Percentiles rank a stretch among this genome's conserved stretches.
Evolutionary conservation across 1,140 invertebrate genomes (phyloP).

Genomic region (Hyposmocoma kahamanoa): DNA sequence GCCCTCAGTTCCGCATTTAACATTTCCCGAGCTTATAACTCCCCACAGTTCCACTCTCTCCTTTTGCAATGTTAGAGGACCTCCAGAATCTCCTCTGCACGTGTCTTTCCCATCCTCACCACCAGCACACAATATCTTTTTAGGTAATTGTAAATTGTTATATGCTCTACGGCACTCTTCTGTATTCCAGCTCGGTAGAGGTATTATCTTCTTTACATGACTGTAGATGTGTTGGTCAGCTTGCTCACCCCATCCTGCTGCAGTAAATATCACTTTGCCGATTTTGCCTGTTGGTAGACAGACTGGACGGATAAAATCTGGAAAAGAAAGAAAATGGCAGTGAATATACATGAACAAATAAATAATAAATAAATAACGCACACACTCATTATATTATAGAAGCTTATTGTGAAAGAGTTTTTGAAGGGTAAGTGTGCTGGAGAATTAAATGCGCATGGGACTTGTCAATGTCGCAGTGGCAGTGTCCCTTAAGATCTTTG

Average conservation of each 20-base stretch:
- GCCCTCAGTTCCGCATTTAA: conserved; percentile 64
- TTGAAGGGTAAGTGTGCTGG: no score
- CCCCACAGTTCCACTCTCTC: conserved; percentile 44
- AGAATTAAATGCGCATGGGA: no score
- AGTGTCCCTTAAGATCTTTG: no score
- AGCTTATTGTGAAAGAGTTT: no score
- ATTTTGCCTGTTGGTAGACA: conserved; percentile 25
- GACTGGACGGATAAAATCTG: conserved; percentile 38
- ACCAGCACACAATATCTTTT: conserved; percentile 31
- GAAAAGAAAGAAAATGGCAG: conserved; percentile 1
- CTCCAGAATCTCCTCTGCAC: conserved; percentile 41
- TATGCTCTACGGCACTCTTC: conserved; percentile 68
- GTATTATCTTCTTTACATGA: conserved; percentile 24
- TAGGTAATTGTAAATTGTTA: conserved; percentile 7
- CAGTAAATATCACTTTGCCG: conserved; percentile 51
- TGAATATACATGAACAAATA: neutral
- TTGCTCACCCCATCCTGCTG: conserved; percentile 79
- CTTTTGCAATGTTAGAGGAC: conserved; percentile 26
- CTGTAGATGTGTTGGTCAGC: conserved; percentile 37
- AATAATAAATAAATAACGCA: neutral
- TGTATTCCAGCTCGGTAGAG: conserved; percentile 18
- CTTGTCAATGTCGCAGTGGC: no score
- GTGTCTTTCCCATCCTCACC: conserved; percentile 26
- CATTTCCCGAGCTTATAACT: conserved; percentile 75
- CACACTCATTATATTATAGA: no score